Evolutionary conservation across 2,888 invertebrate genomes (phyloP), one percentile per base, ranked within the genome.

Genomic region (Helobdella robusta): DNA sequence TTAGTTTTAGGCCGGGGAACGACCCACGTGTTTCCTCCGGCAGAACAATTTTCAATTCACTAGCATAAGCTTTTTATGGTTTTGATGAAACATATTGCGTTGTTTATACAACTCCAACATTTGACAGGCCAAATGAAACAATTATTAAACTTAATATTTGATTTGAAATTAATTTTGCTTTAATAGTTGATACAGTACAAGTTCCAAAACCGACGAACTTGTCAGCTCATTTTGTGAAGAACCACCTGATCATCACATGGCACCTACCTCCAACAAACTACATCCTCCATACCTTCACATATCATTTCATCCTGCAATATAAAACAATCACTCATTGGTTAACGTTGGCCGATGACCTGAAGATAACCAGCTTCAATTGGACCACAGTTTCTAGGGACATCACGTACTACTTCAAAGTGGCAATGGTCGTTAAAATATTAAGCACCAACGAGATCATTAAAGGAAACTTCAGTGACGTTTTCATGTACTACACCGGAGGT

Each of bases 131-230:
- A n/a, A n/a, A n/a, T n/a, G n/a, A n/a, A n/a, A n/a, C n/a, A n/a
- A n/a, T n/a, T n/a, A n/a, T n/a, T n/a, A n/a, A n/a, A n/a, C n/a
- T n/a, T n/a, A n/a, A 40, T 15, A 40, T 11, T n/a, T 40, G 11
- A 40, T 11, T 40, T 40, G n/a, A 15, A 15, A 40, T 40, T 40
- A 40, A 15, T 40, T 15, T 40, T 40, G n/a, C n/a, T 40, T 15
- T 40, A 15, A 40, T 40, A 15, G 11, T 34, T 60, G 18, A n/a
- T 35, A 36, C 32, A n/a, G 34, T 63, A 30, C 59, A 50, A 15
- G 92, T 94, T 61, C 88, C 89, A 74, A 87, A 88, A 59, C 93
- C 94, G 35, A 85, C 89, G 72, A 93, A 94, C 81, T 83, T 94
- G 73, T 88, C 91, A 64, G 89, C 92, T 70, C 87, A 88, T 62